Evolutionary conservation across 2,797 vertebrate genomes (phyloP).

Genomic region (Otolemur crassicaudatus): DNA sequence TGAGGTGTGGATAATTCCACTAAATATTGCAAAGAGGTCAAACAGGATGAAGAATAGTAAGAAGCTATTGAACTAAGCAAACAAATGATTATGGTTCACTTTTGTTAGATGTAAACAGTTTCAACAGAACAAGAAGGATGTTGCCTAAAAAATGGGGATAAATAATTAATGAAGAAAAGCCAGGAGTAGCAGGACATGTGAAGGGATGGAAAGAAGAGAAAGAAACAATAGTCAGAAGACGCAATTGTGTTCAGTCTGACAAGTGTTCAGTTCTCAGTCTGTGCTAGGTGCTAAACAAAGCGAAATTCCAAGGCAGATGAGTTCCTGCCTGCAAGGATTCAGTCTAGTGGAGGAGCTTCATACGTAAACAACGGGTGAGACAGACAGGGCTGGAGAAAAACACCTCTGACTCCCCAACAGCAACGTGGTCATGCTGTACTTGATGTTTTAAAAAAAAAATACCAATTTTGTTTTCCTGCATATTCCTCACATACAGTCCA

Average conservation of each 20-base stretch:
- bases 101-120: constrained; percentile 2
- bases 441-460: neutral
- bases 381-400: neutral
- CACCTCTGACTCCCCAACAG: neutral
- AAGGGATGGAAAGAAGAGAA: neutral
- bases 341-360: neutral
- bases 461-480: neutral
- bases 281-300: neutral
- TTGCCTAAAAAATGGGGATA: neutral
- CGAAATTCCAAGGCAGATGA: neutral
- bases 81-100: neutral
- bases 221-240: neutral
- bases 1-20: constrained; percentile 49
- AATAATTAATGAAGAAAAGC: constrained; percentile 20
- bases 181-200: neutral
- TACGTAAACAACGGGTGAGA: neutral
- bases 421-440: neutral
- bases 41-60: neutral
- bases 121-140: neutral
- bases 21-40: constrained; percentile 43
- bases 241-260: neutral
- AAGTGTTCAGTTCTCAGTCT: neutral
- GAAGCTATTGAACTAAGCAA: constrained; percentile 43
- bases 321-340: neutral
- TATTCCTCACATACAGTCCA: neutral